Evolutionary conservation across 1,140 invertebrate species (phyloP).

Genomic region (Centruroides vittatus): DNA sequence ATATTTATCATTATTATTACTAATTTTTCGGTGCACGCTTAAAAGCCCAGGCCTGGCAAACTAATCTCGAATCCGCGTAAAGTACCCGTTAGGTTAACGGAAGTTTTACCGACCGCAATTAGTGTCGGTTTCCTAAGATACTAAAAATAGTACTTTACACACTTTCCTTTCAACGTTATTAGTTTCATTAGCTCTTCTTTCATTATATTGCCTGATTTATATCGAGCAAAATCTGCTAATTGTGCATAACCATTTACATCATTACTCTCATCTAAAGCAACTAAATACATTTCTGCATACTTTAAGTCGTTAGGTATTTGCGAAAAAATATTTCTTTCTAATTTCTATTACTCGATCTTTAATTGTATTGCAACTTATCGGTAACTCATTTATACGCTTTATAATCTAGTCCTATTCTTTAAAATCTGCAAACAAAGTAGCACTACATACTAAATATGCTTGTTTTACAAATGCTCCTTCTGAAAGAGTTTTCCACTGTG

Average conservation of each 20-base stretch:
- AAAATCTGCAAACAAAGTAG: background rate
- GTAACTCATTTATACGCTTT: background rate
- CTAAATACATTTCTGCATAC: constrained; percentile 1
- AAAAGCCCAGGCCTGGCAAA: no score
- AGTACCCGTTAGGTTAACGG: no score
- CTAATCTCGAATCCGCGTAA: no score
- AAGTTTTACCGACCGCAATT: no score
- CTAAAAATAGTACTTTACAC: no score
- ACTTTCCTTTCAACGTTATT: no score
- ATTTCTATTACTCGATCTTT: constrained; percentile 2
- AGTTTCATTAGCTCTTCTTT: no score
- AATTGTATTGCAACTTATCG: constrained; percentile 1
- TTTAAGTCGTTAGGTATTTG: constrained; percentile 3
- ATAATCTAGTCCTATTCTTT: background rate
- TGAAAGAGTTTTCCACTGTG: background rate
- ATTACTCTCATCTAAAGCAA: background rate
- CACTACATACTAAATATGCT: background rate
- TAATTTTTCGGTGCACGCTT: no score
- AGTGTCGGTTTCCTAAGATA: no score
- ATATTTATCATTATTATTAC: no score
- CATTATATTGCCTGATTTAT: background rate
- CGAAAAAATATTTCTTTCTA: constrained; percentile 2
- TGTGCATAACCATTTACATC: background rate
- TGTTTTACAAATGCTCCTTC: background rate
- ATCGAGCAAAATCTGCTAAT: background rate